Evolutionary conservation across 2,797 vertebrate species (phyloP), one percentile per base, ranked within the genome.

Genomic region (Lagodon rhomboides): DNA sequence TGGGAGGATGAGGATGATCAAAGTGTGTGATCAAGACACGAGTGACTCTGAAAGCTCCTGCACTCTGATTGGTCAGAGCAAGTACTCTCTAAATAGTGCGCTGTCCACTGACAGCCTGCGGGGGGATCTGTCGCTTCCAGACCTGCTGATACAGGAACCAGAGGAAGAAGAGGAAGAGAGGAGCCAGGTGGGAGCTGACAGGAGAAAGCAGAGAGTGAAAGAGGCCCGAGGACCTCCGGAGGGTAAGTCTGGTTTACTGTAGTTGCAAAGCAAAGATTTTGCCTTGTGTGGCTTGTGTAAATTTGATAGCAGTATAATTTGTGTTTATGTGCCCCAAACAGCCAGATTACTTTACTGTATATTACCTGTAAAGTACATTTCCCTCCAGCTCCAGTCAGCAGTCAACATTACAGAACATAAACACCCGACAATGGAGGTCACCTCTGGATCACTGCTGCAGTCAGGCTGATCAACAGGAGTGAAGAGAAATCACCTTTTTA

Each of bases 21-120:
- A 23, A 18, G 18, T 11, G 1, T 44, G 9, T 15, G 60, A 89
- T 56, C 88, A 89, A 30, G 89, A 94, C 56, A 93, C 92, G 18
- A 94, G 93, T 46, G 94, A 94, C 86, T 94, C 94, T 5, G 85
- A 93, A 47, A 89, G 85, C 83, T 94, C 91, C 58, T 92, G 91
- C 68, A 77, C 89, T 70, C 89, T 88, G 73, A 92, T 93, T 91
- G 94, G 91, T 88, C 94, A 87, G 91, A 94, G 95, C 91, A 90
- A 91, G 72, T 78, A 82, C 79, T 93, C 95, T 15, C 85, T 95
- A 66, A 94, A 93, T 86, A 93, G 91, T 0, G 85, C 79, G 3
- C 69, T 94, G 77, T 94, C 90, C 85, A 92, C 83, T 73, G 84
- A 94, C 63, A 90, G 90, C 91, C 92, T 93, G 82, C 93, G 72